These are phyloP conservation scores for Smittia sp. DNA, from an alignment of 2,888 invertebrate genomes.

Conservation along the genomic window DNA sequence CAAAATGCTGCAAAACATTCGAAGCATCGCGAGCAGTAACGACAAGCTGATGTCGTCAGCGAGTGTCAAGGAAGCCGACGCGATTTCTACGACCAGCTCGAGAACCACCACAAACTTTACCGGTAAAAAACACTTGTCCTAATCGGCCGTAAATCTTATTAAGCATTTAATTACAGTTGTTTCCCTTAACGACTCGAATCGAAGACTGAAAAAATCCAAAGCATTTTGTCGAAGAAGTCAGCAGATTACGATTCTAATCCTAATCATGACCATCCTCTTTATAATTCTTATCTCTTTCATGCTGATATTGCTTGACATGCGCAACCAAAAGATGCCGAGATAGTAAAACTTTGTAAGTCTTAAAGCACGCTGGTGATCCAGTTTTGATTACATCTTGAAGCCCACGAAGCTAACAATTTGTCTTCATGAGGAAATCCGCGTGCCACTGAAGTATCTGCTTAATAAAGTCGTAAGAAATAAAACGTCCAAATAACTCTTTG, in stretches of 20 bases:
- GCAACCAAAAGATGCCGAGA: conserved; percentile 31
- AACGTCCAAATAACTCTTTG: no score
- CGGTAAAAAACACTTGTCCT: conserved; percentile 11
- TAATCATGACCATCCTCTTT: conserved; percentile 16
- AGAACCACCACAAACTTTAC: conserved; percentile 28
- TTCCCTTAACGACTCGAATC: conserved; percentile 27
- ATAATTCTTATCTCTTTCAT: conserved; percentile 23
- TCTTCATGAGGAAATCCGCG: no score
- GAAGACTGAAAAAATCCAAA: conserved; percentile 36
- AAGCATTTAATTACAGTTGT: conserved; percentile 2
- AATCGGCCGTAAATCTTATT: background rate
- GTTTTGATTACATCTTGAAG: no score
- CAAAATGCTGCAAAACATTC: conserved; percentile 29
- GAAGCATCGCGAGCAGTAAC: background rate
- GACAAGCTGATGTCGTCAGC: background rate
- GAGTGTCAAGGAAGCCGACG: conserved; percentile 1
- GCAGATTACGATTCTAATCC: conserved; percentile 21
- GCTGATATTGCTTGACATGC: conserved; percentile 22
- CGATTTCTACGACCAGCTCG: conserved; percentile 17
- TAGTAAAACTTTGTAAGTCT: background rate
- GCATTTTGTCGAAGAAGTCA: conserved; percentile 21
- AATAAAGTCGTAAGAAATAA: no score
- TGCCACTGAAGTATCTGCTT: no score
- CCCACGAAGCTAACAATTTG: no score
- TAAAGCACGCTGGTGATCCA: no score